Conservation (phyloP, 2,113 vertebrate genomes). For the Telmatochromis sp. region DNA sequence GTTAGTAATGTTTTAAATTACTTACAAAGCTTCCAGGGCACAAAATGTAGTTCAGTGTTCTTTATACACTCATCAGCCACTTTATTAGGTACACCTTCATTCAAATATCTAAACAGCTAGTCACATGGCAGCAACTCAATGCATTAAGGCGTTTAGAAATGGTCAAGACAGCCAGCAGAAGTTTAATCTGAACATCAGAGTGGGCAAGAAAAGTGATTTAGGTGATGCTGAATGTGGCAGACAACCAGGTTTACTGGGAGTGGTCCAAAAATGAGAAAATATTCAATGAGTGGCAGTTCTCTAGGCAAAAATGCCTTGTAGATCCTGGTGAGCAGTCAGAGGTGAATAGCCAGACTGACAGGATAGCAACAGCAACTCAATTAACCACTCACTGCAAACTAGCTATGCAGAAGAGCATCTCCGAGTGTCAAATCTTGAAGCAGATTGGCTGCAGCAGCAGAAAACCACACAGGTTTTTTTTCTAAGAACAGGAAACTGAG, state of each 20-base stretch:
- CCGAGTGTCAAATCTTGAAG: background rate
- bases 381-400: background rate
- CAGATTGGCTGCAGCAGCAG: background rate
- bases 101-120: background rate
- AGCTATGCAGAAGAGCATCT: background rate
- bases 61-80: background rate
- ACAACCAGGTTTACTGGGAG: background rate
- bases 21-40: background rate
- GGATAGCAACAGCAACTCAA: background rate
- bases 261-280: background rate
- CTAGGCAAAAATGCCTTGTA: background rate
- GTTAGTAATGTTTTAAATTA: background rate
- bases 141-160: background rate
- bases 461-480: background rate
- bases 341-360: background rate
- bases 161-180: background rate
- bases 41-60: background rate
- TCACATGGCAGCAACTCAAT: background rate
- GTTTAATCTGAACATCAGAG: background rate
- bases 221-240: background rate
- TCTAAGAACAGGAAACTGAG: background rate
- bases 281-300: background rate
- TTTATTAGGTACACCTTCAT: background rate
- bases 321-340: background rate
- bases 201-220: background rate